Percentiles rank a stretch among this genome's conserved stretches.
Evolutionary conservation across 2,797 vertebrate species (phyloP).

Genomic region (Sparidentex hasta): DNA sequence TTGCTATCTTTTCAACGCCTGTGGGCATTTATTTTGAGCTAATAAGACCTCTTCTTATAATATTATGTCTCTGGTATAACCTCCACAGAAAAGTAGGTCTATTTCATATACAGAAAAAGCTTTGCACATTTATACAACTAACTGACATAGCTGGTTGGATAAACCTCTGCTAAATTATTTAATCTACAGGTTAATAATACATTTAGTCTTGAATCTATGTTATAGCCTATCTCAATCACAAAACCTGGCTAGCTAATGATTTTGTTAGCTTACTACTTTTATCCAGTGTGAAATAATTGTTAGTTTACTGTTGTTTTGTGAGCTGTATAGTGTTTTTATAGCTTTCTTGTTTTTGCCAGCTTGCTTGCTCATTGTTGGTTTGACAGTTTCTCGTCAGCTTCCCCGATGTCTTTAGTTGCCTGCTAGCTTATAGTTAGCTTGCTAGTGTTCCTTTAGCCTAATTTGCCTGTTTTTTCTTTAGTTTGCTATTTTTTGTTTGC

Average conservation of each 20-base stretch:
- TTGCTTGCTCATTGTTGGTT: not conserved
- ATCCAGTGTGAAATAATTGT: not conserved
- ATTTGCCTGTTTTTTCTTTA: too few species aligned
- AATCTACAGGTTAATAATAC: too few species aligned
- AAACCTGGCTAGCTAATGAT: too few species aligned
- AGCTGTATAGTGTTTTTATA: not conserved
- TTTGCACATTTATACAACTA: not conserved
- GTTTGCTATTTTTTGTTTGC: not conserved
- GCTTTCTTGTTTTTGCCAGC: not conserved
- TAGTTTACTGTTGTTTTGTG: not conserved
- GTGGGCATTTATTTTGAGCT: too few species aligned
- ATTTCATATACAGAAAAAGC: conserved; percentile 2
- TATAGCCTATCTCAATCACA: too few species aligned
- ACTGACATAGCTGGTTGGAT: not conserved
- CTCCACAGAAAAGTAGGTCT: not conserved
- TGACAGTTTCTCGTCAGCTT: not conserved
- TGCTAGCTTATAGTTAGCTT: not conserved
- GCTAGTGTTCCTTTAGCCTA: too few species aligned
- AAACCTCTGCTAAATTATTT: too few species aligned
- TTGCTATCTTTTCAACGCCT: too few species aligned
- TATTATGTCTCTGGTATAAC: not conserved
- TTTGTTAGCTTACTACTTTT: not conserved
- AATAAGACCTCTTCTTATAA: too few species aligned
- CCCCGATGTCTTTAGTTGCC: not conserved
- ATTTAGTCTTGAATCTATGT: too few species aligned